These are phyloP conservation scores for Myrmecobius fasciatus DNA, from an alignment of 2,113 vertebrate species.

Conservation along the genomic window DNA sequence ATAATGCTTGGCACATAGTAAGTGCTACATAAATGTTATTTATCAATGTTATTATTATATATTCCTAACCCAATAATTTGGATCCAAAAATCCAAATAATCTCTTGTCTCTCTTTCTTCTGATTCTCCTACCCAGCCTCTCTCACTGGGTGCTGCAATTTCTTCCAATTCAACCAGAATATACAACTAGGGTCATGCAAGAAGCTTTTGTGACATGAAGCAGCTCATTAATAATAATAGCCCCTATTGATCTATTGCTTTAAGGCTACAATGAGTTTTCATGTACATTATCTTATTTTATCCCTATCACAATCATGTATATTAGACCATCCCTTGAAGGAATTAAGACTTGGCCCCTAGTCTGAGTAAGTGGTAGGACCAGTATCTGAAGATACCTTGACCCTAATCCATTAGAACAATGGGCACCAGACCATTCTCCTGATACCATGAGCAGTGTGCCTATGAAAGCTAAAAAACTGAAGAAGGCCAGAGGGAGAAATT, in stretches of 20 bases:
- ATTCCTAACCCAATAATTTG: too few relatives aligned
- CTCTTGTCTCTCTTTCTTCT: too few relatives aligned
- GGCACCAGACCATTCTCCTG: neutral
- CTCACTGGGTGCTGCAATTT: neutral
- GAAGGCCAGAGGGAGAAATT: neutral
- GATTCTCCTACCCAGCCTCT: too few relatives aligned
- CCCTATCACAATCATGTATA: neutral
- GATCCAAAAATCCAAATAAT: too few relatives aligned
- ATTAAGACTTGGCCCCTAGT: neutral
- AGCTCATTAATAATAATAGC: neutral
- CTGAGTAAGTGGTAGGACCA: neutral
- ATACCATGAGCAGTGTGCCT: neutral
- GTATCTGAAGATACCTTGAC: neutral
- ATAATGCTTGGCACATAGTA: too few relatives aligned
- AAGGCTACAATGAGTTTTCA: neutral
- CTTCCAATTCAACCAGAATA: neutral
- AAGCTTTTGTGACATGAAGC: too few relatives aligned
- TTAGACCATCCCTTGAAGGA: neutral
- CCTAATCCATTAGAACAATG: neutral
- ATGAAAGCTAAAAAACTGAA: neutral
- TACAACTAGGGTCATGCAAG: neutral
- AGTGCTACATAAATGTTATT: too few relatives aligned
- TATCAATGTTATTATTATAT: too few relatives aligned
- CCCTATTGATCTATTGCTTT: neutral
- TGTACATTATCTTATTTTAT: neutral